These are phyloP conservation scores for Nysson spinosus DNA, from an alignment of 2,888 invertebrate genomes.

Conservation along the genomic window DNA sequence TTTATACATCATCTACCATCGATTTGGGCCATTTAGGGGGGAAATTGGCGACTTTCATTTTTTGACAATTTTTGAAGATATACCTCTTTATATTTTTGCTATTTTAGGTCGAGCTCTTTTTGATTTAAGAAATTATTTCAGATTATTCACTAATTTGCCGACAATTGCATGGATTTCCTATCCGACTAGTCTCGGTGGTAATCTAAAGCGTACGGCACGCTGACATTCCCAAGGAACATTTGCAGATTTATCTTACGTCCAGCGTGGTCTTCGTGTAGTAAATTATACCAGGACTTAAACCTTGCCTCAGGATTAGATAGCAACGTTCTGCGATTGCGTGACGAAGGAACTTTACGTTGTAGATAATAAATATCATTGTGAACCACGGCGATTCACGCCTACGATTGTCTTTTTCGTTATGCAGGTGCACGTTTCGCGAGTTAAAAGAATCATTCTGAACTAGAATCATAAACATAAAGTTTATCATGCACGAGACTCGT, in stretches of 20 bases:
- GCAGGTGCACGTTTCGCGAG: slow-evolving; percentile 8
- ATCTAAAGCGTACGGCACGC: not conserved
- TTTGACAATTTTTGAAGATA: too few species aligned
- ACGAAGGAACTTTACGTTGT: slow-evolving; percentile 39
- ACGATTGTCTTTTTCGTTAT: slow-evolving; percentile 20
- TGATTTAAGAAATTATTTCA: too few species aligned
- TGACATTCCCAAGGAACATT: not conserved
- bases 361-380: slow-evolving; percentile 58
- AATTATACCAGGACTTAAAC: slow-evolving; percentile 37
- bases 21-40: too few species aligned
- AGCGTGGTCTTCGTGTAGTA: slow-evolving; percentile 32
- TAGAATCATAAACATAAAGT: too few species aligned
- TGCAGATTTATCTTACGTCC: slow-evolving; percentile 49
- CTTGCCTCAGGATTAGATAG: slow-evolving; percentile 42
- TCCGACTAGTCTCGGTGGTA: slow-evolving; percentile 4
- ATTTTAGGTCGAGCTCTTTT: too few species aligned
- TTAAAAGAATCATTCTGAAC: too few species aligned
- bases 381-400: slow-evolving; percentile 14
- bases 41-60: too few species aligned
- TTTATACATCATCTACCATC: too few species aligned
- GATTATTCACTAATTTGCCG: slow-evolving; percentile 45
- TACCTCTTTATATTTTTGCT: too few species aligned
- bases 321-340: slow-evolving; percentile 57
- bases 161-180: slow-evolving; percentile 27
- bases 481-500: too few species aligned